Evolutionary conservation across 2,113 vertebrate genomes (phyloP).

Genomic region (Pipra filicauda): DNA sequence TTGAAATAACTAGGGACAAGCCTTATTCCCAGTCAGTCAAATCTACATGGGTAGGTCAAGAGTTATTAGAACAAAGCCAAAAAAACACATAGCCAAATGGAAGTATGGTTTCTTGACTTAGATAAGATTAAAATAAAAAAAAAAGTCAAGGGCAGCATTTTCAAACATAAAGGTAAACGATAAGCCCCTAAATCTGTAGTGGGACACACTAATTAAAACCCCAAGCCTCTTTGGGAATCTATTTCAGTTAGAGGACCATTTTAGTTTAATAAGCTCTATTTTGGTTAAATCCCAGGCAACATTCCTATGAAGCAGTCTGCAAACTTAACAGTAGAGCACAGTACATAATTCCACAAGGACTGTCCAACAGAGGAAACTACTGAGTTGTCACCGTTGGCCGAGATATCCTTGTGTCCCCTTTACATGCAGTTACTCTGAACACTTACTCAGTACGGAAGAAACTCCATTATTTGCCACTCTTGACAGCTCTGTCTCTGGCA

Average conservation of each 20-base stretch:
- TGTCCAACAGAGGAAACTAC: background rate
- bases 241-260: background rate
- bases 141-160: background rate
- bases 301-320: background rate
- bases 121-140: background rate
- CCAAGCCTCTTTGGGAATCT: background rate
- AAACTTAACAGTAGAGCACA: background rate
- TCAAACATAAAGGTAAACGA: background rate
- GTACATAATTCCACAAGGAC: background rate
- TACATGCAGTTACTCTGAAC: rapidly evolving
- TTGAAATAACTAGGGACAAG: background rate
- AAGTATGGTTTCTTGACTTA: background rate
- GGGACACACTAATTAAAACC: background rate
- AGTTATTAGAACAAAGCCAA: background rate
- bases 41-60: background rate
- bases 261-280: background rate
- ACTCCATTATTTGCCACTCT: background rate
- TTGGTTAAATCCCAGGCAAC: background rate
- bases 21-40: background rate
- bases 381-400: rapidly evolving
- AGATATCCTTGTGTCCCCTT: background rate
- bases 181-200: background rate
- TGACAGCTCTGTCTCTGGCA: background rate
- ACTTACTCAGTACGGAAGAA: background rate
- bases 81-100: background rate